Evolutionary conservation across 2,888 invertebrate genomes (phyloP), one percentile per base, ranked within the genome.

Genomic region (Darwinula stevensoni): DNA sequence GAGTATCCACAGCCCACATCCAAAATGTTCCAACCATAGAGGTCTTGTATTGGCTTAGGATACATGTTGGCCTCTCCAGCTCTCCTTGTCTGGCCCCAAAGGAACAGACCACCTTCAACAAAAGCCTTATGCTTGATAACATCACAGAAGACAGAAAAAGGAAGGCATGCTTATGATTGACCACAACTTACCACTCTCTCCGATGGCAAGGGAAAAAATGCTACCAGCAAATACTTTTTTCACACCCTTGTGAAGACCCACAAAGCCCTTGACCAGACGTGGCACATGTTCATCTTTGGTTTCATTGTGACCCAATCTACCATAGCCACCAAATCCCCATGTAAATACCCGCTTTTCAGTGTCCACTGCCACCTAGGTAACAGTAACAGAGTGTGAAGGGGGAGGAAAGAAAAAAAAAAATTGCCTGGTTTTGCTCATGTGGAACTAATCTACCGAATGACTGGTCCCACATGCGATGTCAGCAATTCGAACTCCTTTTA

Each of bases 1-100:
- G 76, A 78, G 46, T 69, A 65, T 35, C 72, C 70, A 33, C 75
- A 71, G 2, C 70, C 82, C 27, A 86, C 62, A 40, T 69, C 65
- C 35, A 74, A 65, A 15, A 88, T 70, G 42, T 72, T 69, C 86
- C 86, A 88, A 1, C 86, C 84, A 37, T 71, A 66, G n/a, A 88
- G 58, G 52, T 88, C 86, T 42, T 78, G 80, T 3, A 86, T 71
- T 0, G 80, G 78, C 47, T 86, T 86, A 0, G 86, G 86, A 48
- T 86, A 86, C 86, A 86, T 86, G 43, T 80, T 80, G 3, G 86
- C 86, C 49, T 88, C 88, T 0, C 84, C 86, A 1, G 76, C 74
- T 35, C 78, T 67, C 47, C 84, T 86, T 0, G 74, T 75, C 48
- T 80, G 80, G 0, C 88, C 88, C 52, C 84, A 86, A 50, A 86